These are phyloP conservation scores for Lytechinus variegatus DNA, from an alignment of 35 echinoderm and acorn worm species.

Conservation along the genomic window DNA sequence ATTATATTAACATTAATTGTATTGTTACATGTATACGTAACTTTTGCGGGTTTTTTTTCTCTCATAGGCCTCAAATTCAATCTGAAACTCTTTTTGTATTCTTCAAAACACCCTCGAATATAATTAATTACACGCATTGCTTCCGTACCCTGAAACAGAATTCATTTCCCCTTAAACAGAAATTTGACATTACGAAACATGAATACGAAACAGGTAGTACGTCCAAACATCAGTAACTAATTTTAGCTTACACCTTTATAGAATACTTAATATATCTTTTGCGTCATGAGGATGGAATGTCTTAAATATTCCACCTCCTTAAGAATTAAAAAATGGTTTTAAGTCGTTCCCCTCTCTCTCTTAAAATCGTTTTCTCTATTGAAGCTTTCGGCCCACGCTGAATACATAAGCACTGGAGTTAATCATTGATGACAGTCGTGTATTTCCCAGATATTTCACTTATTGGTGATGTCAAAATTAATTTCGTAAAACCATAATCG, in stretches of 20 bases:
- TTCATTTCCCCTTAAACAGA: too few relatives aligned
- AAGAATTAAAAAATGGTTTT: background rate
- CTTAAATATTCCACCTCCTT: background rate
- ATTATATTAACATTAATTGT: too few relatives aligned
- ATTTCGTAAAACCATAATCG: background rate
- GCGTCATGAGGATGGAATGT: background rate
- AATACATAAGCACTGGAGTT: background rate
- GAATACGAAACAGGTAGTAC: too few relatives aligned
- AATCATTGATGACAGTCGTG: background rate
- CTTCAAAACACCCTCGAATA: too few relatives aligned
- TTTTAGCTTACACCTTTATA: background rate
- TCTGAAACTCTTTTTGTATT: too few relatives aligned
- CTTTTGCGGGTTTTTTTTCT: too few relatives aligned
- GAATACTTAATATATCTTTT: background rate
- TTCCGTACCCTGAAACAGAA: too few relatives aligned
- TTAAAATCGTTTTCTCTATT: background rate
- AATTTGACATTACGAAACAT: too few relatives aligned
- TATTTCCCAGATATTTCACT: background rate
- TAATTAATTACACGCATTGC: too few relatives aligned
- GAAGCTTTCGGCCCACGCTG: background rate
- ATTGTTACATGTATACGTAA: too few relatives aligned
- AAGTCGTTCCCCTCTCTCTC: background rate
- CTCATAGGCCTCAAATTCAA: too few relatives aligned
- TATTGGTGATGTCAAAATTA: background rate
- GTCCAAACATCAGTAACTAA: background rate